Evolutionary conservation across 2,797 vertebrate species (phyloP), one percentile per base, ranked within the genome.

Genomic region (Prunella strophiata): DNA sequence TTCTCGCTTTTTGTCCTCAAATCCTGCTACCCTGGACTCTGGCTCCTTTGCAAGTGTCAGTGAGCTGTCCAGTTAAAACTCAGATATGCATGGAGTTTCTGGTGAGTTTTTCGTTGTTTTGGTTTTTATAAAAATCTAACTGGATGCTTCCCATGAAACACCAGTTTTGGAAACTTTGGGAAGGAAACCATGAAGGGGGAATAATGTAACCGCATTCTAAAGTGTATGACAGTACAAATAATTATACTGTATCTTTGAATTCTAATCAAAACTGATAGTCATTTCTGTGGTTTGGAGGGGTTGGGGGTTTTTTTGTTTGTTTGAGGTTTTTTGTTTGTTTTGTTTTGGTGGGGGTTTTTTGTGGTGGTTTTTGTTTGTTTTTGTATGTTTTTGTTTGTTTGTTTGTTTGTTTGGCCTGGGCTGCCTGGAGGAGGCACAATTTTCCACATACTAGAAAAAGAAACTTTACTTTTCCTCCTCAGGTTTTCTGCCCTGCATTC

Each of bases 21-120:
- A n/a, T 85, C 36, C 61, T 92, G 34, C 45, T 30, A 34, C 1
- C 1, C 34, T 17, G 61, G 38, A 32, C 25, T 73, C 59, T 26
- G 21, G 23, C 17, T 25, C 40, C 27, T 87, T 76, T 54, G 57
- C 42, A 70, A 34, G 34, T 52, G 38, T 66, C 58, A 66, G 23
- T 66, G 10, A 78, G 38, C 48, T 55, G 13, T 15, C 21, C 50
- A 65, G 29, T 51, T 62, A 62, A 47, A 73, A 50, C 10, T 38
- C 0, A 0, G 23, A 34, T 36, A 34, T 36, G 23, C 27, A 3
- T 19, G 21, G 22, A 8, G 1, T 3, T 26, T 58, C 43, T 55
- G 32, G 50, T 36, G 9, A 27, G 16, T 19, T 48, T 51, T 32
- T 58, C 79, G 20, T 32, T 42, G 7, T 10, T 61, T 27, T 20